Base-by-base conservation (phyloP, 2,888 invertebrate species). In the Pammene aurita region DNA sequence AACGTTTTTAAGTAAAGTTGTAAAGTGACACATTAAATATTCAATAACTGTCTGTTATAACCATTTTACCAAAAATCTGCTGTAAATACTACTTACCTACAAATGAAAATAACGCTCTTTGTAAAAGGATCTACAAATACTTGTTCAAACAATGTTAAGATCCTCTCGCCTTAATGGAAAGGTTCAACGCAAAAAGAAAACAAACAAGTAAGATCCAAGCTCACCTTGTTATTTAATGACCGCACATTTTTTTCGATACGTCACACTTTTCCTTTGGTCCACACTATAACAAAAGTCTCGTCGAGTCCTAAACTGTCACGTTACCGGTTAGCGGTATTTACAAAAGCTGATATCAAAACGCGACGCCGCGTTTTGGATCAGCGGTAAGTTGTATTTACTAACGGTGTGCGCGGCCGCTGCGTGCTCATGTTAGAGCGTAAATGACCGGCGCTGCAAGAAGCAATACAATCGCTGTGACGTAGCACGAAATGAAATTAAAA, bases 401-500 rank as follows among this genome's bases (percentile, higher is more conserved):
- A 68, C 71, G 77, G 76, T 72, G 73, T 77, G 78, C 79, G 83
- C 87, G 87, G 79, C 87, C 85, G 85, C 78, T 72, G 77, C 76
- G 79, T 77, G 73, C 84, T 82, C 86, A 88, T 87, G 89, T 83
- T 88, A 85, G 82, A 86, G 78, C 84, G 84, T 82, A 85, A 91
- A 86, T 90, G 89, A 80, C 79, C 76, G 80, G 58, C 72, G 72
- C 74, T 74, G 74, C 66, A 76, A 69, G 86, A 85, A 86, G 87
- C 87, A 78, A 75, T 84, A 86, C 88, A 85, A 85, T 80, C 78
- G 80, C 80, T 55, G 75, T 84, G 84, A 87, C 89, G 89, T 85
- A 84, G 84, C 71, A 50, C 75, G 65, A 85, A 88, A 89, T 88
- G 87, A 88, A 89, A 89, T 89, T 87, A 88, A 85, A 88, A 86